A percentile compares a stretch with the other conserved stretches of the same genome.
These are phyloP conservation scores for Pemphigus obesinymphae DNA, from an alignment of 1,140 invertebrate genomes.

Conservation along the genomic window DNA sequence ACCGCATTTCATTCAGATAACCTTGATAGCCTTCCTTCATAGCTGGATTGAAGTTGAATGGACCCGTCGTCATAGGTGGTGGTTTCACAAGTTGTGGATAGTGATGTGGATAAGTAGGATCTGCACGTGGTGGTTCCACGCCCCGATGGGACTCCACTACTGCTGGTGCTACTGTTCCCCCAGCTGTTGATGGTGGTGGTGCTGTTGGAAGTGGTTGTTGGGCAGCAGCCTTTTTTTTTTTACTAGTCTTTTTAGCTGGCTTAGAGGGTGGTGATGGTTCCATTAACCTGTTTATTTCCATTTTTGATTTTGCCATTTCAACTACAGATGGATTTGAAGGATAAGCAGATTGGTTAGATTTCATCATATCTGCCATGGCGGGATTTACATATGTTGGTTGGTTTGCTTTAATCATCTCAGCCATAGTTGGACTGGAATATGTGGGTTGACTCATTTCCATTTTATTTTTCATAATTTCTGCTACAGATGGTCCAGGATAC, in stretches of 20 bases:
- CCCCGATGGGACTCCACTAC: constrained; percentile 55
- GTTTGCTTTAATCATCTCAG: constrained; percentile 24
- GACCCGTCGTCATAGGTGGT: constrained; percentile 64
- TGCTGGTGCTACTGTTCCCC: not conserved
- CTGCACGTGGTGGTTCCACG: constrained; percentile 54
- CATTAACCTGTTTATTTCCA: constrained; percentile 12
- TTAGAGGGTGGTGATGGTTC: constrained; percentile 20
- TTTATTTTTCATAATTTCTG: constrained; percentile 35
- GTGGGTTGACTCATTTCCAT: constrained; percentile 24
- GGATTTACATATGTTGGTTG: constrained; percentile 10
- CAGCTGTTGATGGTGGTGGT: constrained; percentile 9
- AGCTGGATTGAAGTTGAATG: constrained; percentile 60
- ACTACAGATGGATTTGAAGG: constrained; percentile 24
- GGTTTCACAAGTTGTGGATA: constrained; percentile 56
- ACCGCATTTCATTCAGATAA: constrained; percentile 58
- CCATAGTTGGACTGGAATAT: constrained; percentile 6
- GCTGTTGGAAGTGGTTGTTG: constrained; percentile 40
- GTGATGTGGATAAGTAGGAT: constrained; percentile 56
- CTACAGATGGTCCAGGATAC: constrained; percentile 7
- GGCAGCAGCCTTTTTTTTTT: constrained; percentile 46
- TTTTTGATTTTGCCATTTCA: constrained; percentile 24
- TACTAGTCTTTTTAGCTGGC: constrained; percentile 44
- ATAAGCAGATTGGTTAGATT: constrained; percentile 11
- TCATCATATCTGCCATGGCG: constrained; percentile 1
- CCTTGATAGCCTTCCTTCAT: constrained; percentile 54